phyloP scores from a whole-genome alignment of 2,113 vertebrate genomes.

The Oceanites oceanicus region DNA sequence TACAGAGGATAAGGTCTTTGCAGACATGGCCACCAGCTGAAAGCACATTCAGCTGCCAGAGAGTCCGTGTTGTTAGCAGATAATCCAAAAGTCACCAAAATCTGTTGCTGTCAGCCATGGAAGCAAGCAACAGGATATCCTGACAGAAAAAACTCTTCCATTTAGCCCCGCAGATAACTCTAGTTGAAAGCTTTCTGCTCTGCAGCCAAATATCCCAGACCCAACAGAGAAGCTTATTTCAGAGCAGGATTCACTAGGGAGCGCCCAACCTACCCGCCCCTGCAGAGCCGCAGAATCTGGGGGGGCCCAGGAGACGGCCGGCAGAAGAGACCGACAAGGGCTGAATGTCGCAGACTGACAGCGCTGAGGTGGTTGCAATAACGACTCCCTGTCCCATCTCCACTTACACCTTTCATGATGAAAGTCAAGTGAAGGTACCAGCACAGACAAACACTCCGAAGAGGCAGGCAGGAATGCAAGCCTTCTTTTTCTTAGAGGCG shows the following conservation, averaged over 20 bases:
- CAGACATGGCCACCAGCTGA: neutral
- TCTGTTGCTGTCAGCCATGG: neutral
- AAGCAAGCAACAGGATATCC: neutral
- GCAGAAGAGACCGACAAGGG: neutral
- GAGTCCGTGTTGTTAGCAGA: neutral
- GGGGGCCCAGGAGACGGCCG: accelerated
- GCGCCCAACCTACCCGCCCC: neutral
- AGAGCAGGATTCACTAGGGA: accelerated
- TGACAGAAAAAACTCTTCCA: neutral
- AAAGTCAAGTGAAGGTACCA: neutral
- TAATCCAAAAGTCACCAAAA: neutral
- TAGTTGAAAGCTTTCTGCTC: neutral
- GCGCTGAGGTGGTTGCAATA: neutral
- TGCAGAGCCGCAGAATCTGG: neutral
- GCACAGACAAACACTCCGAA: too few species aligned
- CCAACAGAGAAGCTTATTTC: neutral
- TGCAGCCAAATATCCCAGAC: neutral
- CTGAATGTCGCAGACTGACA: neutral
- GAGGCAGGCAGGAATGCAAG: neutral
- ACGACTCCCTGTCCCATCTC: neutral
- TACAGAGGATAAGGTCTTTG: neutral
- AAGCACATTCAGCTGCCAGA: neutral
- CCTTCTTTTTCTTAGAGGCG: neutral
- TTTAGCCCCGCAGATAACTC: neutral
- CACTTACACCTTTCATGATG: neutral